Evolutionary conservation across 2,797 vertebrate genomes (phyloP), one percentile per base, ranked within the genome.

Genomic region (Sarcoramphus papa): DNA sequence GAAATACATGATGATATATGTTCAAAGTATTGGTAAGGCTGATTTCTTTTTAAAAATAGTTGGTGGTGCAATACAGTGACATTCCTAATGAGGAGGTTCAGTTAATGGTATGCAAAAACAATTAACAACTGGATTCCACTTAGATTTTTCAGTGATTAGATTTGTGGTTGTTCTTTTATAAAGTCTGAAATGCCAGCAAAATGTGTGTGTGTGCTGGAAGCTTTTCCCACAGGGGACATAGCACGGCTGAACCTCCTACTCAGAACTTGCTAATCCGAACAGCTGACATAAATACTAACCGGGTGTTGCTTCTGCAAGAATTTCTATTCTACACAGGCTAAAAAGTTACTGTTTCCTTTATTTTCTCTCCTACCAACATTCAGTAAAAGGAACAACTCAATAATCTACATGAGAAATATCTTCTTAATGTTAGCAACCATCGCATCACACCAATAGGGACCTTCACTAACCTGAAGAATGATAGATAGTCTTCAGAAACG

Each of bases 401-500:
- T 57, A 27, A 77, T 35, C 11, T 21, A 0, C 12, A 27, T 24
- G 6, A 79, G 33, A 92, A 91, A 37, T 28, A 53, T 13, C 14
- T 87, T 89, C 20, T 56, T 64, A 40, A 45, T 6, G 4, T 50
- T 37, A 80, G 27, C 3, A 76, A n/a, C 8, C 6, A 22, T 13
- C 0, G 0, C 7, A 53, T 62, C 17, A 33, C 9, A 50, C 5
- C 4, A 7, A n/a, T 12, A 41, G 17, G 10, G 18, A 79, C 12
- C 15, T 83, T 53, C 28, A 31, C 11, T 84, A 53, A 35, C 7
- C 18, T 57, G 40, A 64, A 64, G 13, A 88, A 54, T 24, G 11
- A 19, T 3, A 56, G 8, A 18, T 17, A 43, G 6, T 48, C 25
- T 65, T 90, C 40, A 63, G 30, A 90, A 87, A 45, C 0, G 2